These are phyloP conservation scores for Xestia sexstrigata DNA, from an alignment of 2,888 invertebrate genomes.

Conservation along the genomic window DNA sequence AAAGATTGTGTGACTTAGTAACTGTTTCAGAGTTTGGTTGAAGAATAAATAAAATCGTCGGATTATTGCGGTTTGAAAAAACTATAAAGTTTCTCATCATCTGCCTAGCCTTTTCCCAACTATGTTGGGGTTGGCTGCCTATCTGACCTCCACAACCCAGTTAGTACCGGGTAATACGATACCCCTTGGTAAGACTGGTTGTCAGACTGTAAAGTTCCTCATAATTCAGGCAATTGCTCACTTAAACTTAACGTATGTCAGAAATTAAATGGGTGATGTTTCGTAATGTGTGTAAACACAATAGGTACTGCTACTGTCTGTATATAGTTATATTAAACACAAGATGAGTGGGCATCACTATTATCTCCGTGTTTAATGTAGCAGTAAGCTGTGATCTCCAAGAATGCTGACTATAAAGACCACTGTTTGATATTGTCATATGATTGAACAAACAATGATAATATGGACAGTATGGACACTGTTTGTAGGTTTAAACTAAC, in stretches of 20 bases:
- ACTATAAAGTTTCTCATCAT: neutral
- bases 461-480: constrained; percentile 8
- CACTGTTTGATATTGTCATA: constrained; percentile 40
- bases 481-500: constrained; percentile 14
- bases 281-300: constrained; percentile 17
- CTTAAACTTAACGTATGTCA: neutral
- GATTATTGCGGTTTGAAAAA: neutral
- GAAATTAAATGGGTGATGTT: neutral
- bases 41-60: neutral
- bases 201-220: too few relatives aligned
- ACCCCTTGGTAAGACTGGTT: too few relatives aligned
- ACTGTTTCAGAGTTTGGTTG: neutral
- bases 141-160: too few relatives aligned
- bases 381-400: constrained; percentile 44
- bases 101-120: too few relatives aligned
- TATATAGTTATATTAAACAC: neutral
- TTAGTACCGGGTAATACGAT: too few relatives aligned
- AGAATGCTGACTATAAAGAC: constrained; percentile 34
- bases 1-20: neutral
- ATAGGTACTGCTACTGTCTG: neutral
- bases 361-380: constrained; percentile 31
- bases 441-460: constrained; percentile 48
- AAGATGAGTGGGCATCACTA: neutral
- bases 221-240: neutral
- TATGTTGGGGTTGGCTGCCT: too few relatives aligned